phyloP scores from a whole-genome alignment of 2,113 vertebrate species.

The Eublepharis macularius region DNA sequence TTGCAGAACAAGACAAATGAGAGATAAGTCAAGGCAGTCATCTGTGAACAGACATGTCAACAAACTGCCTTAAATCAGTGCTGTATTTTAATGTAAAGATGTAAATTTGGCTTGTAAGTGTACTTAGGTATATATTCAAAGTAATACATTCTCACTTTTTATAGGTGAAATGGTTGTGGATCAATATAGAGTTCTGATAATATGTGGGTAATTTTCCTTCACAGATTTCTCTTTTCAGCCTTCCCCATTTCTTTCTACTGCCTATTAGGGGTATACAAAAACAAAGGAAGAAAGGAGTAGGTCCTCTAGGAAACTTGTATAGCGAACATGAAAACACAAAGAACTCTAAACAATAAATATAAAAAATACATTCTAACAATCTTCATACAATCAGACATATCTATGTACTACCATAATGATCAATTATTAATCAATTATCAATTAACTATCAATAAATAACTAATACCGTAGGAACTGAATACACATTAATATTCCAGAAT shows the following conservation, averaged over 20 bases:
- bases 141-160: not conserved
- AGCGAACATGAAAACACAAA: too few relatives aligned
- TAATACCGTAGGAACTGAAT: too few relatives aligned
- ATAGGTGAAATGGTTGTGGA: not conserved
- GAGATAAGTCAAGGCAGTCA: not conserved
- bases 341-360: too few relatives aligned
- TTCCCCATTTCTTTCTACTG: not conserved
- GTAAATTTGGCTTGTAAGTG: fast-evolving
- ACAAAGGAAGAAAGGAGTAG: too few relatives aligned
- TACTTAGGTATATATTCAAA: fast-evolving
- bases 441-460: too few relatives aligned
- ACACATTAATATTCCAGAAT: too few relatives aligned
- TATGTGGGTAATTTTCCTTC: not conserved
- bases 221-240: not conserved
- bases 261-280: not conserved
- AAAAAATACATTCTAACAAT: too few relatives aligned
- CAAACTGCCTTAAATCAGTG: fast-evolving
- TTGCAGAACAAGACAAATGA: not conserved
- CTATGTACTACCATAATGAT: too few relatives aligned
- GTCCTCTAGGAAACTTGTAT: too few relatives aligned
- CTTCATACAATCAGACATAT: too few relatives aligned
- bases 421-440: too few relatives aligned
- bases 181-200: not conserved
- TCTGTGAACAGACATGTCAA: not conserved
- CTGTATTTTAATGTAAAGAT: fast-evolving